Percentiles rank a stretch among this genome's conserved stretches.
Conservation (phyloP, 1,140 invertebrate species). For the Mesaphorura yosii region DNA sequence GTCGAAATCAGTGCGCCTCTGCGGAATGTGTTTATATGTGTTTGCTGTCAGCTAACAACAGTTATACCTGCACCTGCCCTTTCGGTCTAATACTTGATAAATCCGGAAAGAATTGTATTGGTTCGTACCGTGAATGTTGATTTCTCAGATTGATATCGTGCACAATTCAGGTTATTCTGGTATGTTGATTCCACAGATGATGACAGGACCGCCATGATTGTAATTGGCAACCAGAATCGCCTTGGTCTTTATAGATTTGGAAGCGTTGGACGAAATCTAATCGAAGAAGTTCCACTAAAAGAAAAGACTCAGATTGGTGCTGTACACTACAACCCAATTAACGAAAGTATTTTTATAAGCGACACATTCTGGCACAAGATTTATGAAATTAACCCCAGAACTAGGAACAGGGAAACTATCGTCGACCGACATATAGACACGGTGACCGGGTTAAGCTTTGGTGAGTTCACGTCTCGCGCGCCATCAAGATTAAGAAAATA, state of each 20-base stretch:
- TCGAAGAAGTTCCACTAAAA: slow-evolving; percentile 9
- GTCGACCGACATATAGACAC: slow-evolving; percentile 40
- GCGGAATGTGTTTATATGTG: slow-evolving; percentile 72
- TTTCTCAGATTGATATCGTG: no score
- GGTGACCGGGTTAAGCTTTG: slow-evolving; percentile 51
- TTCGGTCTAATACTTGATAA: slow-evolving; percentile 48
- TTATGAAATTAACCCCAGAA: slow-evolving; percentile 28
- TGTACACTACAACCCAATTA: slow-evolving; percentile 19
- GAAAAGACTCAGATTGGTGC: slow-evolving; percentile 13
- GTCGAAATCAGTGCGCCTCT: slow-evolving; percentile 54
- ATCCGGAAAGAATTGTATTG: slow-evolving; percentile 44
- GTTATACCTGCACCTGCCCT: slow-evolving; percentile 64
- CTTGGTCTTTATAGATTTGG: slow-evolving; percentile 38
- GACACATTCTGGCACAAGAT: slow-evolving; percentile 32
- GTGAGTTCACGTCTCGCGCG: slow-evolving; percentile 39
- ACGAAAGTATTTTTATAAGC: slow-evolving; percentile 31
- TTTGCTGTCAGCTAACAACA: slow-evolving; percentile 49
- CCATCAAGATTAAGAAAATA: no score
- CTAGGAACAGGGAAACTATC: slow-evolving; percentile 33
- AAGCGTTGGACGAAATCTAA: slow-evolving; percentile 33
- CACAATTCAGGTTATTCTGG: no score
- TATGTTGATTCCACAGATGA: no score
- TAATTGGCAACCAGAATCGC: slow-evolving; percentile 35
- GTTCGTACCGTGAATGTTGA: no score
- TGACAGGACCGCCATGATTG: slow-evolving; percentile 30